Base-by-base conservation (phyloP, 35 echinoderm and acorn worm genomes). In the Ophioderma brevispina region DNA sequence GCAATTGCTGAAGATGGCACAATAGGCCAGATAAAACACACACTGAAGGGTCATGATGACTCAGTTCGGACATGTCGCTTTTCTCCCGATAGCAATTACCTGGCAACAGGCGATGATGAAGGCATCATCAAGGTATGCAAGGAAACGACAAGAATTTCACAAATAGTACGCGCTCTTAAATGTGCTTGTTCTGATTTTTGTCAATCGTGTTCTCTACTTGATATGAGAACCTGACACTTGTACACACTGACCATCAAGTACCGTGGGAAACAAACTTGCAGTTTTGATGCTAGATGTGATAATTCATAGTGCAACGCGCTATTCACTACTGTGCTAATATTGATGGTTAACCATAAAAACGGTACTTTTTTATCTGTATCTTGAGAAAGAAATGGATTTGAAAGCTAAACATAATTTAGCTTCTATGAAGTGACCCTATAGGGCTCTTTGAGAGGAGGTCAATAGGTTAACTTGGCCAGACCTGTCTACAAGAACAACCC, bases 31-130 rank as follows among this genome's bases (percentile, higher is more conserved):
- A 50, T 89, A 0, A 21, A 80, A 8, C 82, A 94, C n/a, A 40
- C 79, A 10, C 40, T 97, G 17, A 76, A 90, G 30, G 89, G 89
- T 21, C 95, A 97, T 34, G 40, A 49, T 18, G 95, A 97, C n/a
- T 40, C 81, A 10, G 89, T 96, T 0, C 41, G 94, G 36, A 94
- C 92, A 18, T 94, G 92, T 40, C 49, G 86, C 23, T 94, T 97
- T 37, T 94, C 95, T 35, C 80, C 78, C 0, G 92, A 97, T 33
- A 76, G 86, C 52, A 36, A 80, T 33, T 39, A 91, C 31, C 76
- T 97, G 31, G 95, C 92, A 31, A 97, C 95, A 0, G 95, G 95
- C 31, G 89, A 94, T 59, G 95, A 97, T 52, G 64, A 85, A 70
- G 95, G 95, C 13, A 40, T 94, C 43, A 85, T 94, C 55, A 88